phyloP scores from a whole-genome alignment of 2,113 vertebrate genomes.

The Clupea harengus region DNA sequence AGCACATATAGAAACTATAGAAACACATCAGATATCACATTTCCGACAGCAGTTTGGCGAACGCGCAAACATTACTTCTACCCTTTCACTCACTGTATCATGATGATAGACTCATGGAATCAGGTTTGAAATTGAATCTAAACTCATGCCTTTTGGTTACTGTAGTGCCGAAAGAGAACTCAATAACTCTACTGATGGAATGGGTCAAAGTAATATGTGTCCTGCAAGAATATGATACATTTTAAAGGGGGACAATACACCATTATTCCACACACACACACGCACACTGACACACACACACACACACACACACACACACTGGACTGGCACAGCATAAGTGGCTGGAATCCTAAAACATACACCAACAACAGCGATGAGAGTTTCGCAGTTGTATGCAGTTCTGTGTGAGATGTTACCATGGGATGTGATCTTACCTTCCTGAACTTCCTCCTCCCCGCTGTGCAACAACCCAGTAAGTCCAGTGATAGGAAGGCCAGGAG shows the following conservation, averaged over 20 bases:
- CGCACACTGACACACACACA: too few relatives aligned
- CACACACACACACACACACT: too few relatives aligned
- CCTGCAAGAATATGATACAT: neutral
- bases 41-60: neutral
- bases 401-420: neutral
- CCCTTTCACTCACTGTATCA: neutral
- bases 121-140: neutral
- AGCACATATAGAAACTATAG: neutral
- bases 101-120: neutral
- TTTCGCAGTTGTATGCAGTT: neutral
- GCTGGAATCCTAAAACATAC: neutral
- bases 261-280: neutral
- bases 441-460: neutral
- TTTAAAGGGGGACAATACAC: neutral
- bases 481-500: neutral
- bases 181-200: neutral
- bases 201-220: neutral
- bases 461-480: neutral
- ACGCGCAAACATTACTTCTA: neutral
- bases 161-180: neutral
- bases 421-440: neutral
- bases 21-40: neutral
- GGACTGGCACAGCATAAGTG: neutral
- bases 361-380: neutral
- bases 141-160: neutral